Evolutionary conservation across 1,140 invertebrate species (phyloP).

Genomic region (Nasonia giraulti): DNA sequence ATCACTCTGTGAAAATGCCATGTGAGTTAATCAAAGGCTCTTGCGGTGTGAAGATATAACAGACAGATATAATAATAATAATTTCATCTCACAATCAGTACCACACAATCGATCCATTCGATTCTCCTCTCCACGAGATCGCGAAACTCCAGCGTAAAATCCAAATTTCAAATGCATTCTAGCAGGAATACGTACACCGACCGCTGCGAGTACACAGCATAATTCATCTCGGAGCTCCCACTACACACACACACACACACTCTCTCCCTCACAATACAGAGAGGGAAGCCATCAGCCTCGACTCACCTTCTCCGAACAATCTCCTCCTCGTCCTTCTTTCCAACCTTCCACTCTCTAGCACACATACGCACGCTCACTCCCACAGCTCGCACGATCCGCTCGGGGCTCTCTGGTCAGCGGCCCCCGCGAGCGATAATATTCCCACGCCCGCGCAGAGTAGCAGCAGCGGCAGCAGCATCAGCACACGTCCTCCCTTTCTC

Average conservation of each 20-base stretch:
- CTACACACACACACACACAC: too few species aligned
- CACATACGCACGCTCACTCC: slow-evolving; percentile 41
- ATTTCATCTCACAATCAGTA: too few species aligned
- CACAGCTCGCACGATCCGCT: slow-evolving; percentile 29
- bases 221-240: neutral
- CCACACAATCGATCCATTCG: too few species aligned
- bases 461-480: neutral
- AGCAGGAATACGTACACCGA: neutral
- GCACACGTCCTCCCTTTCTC: slow-evolving; percentile 21
- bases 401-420: slow-evolving; percentile 58
- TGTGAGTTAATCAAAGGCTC: too few species aligned
- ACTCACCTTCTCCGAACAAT: slow-evolving; percentile 30
- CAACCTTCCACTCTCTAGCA: slow-evolving; percentile 6
- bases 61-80: too few species aligned
- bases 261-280: neutral
- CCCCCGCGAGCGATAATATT: slow-evolving; percentile 68
- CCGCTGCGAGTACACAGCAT: neutral
- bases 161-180: too few species aligned
- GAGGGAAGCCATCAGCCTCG: neutral
- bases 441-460: slow-evolving; percentile 67
- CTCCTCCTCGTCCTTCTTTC: neutral
- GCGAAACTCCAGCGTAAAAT: too few species aligned
- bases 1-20: too few species aligned
- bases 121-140: too few species aligned
- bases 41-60: too few species aligned